phyloP scores from a whole-genome alignment of 2,113 vertebrate species.

The Corythoichthys haematopterus region DNA sequence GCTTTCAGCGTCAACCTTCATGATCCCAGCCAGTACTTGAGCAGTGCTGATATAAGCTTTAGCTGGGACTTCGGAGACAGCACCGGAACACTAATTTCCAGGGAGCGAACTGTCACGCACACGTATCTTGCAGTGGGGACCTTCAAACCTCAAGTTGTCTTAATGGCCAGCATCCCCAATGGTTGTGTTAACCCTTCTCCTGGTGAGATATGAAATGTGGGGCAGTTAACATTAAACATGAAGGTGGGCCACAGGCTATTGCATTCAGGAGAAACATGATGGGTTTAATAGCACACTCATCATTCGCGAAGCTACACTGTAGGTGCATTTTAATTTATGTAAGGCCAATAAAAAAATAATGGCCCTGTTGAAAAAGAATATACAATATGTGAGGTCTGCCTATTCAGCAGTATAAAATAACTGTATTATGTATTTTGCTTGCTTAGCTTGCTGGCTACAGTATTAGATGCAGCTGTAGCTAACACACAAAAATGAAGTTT shows the following conservation, averaged over 20 bases:
- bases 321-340: background rate
- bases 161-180: slow-evolving; percentile 85
- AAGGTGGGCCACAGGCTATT: background rate
- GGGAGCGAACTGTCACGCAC: slow-evolving; percentile 78
- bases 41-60: slow-evolving; percentile 80
- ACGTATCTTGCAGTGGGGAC: slow-evolving; percentile 77
- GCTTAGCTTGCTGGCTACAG: background rate
- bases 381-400: background rate
- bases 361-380: background rate
- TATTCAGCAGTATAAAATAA: background rate
- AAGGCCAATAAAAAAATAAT: background rate
- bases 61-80: slow-evolving; percentile 92
- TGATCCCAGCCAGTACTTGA: slow-evolving; percentile 87
- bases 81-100: slow-evolving; percentile 86
- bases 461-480: background rate
- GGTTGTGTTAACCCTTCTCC: slow-evolving; percentile 67
- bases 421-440: background rate
- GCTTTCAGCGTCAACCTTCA: slow-evolving; percentile 81
- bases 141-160: slow-evolving; percentile 77
- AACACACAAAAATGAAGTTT: background rate
- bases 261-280: background rate
- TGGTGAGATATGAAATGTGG: slow-evolving; percentile 48
- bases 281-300: background rate
- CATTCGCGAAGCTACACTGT: background rate
- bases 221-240: background rate